Evolutionary conservation across 2,888 invertebrate genomes (phyloP), one percentile per base, ranked within the genome.

Genomic region (Stratiomys singularior): DNA sequence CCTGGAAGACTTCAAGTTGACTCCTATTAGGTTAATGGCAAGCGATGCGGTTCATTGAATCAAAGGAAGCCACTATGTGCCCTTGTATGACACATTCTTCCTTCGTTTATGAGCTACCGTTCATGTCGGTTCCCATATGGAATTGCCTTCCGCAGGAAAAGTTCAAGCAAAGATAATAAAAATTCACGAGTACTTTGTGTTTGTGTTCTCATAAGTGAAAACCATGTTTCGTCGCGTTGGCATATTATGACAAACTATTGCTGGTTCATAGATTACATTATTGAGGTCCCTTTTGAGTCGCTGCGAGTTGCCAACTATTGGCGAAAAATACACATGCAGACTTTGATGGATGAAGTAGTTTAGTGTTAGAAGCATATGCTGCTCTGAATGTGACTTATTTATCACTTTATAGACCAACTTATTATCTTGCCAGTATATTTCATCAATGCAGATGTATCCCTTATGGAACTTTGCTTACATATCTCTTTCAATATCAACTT

Each of bases 1-100:
- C 63, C 63, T 28, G 63, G n/a, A 27, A 27, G 63, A 27, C 28
- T 63, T 63, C 63, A 63, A 25, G 63, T 63, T 63, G 63, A 25
- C 63, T 63, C 63, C 63, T 63, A 63, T 63, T 63, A 63, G 27
- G 15, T 63, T 63, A 44, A 67, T 44, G 67, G 37, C 44, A 46
- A 37, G 46, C 46, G 69, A 69, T 69, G 69, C 23, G 69, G 69
- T 69, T 69, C 69, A 69, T 69, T 47, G 69, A 69, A 69, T 69
- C 69, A 69, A 69, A 69, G 23, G 27, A 21, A 69, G 47, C 69
- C 64, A 28, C 28, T 64, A 27, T 37, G 9, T 3, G 5, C 9
- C 37, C 3, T 5, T 21, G 23, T 25, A 5, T 21, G 25, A 13
- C 21, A 23, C 21, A 13, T 60, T 13, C 23, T 4, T n/a, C 21